A percentile compares a stretch with the other conserved stretches of the same genome.
Evolutionary conservation across 2,797 vertebrate species (phyloP).

Genomic region (Protosalanx chinensis): DNA sequence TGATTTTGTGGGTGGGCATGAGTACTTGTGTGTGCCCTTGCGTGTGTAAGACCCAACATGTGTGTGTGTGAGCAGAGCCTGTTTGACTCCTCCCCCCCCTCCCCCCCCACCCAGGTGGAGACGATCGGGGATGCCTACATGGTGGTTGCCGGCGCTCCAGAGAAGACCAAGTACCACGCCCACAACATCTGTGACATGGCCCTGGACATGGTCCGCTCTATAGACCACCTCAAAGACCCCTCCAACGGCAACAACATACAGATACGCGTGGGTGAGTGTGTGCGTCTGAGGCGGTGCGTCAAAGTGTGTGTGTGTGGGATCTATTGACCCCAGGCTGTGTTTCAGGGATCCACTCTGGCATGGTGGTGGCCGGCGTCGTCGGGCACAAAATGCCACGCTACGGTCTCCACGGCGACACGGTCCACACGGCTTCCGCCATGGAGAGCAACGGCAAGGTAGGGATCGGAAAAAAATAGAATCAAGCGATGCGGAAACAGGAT

Average conservation of each 20-base stretch:
- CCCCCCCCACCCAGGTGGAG: conserved; percentile 62
- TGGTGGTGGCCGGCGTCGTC: conserved; percentile 76
- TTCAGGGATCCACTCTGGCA: conserved; percentile 76
- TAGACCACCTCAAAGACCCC: conserved; percentile 75
- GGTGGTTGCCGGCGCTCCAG: conserved; percentile 73
- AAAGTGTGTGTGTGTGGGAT: not conserved
- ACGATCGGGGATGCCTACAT: conserved; percentile 77
- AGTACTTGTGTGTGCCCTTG: not conserved
- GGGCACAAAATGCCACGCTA: conserved; percentile 78
- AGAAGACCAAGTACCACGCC: conserved; percentile 76
- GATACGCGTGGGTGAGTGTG: conserved; percentile 70
- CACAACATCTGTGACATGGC: conserved; percentile 81
- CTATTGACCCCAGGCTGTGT: not conserved
- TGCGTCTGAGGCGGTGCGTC: not conserved
- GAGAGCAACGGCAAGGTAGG: conserved; percentile 75
- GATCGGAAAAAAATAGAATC: not conserved
- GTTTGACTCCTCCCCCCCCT: not conserved
- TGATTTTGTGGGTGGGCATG: not conserved
- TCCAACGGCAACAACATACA: conserved; percentile 77
- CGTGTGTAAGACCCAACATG: not conserved
- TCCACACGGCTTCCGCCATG: conserved; percentile 77
- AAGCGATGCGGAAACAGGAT: not conserved
- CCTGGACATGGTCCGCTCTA: conserved; percentile 75
- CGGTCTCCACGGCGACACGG: conserved; percentile 74
- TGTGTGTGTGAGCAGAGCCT: not conserved